These are phyloP conservation scores for Botia kubotai DNA, from an alignment of 2,797 vertebrate genomes.

Conservation along the genomic window DNA sequence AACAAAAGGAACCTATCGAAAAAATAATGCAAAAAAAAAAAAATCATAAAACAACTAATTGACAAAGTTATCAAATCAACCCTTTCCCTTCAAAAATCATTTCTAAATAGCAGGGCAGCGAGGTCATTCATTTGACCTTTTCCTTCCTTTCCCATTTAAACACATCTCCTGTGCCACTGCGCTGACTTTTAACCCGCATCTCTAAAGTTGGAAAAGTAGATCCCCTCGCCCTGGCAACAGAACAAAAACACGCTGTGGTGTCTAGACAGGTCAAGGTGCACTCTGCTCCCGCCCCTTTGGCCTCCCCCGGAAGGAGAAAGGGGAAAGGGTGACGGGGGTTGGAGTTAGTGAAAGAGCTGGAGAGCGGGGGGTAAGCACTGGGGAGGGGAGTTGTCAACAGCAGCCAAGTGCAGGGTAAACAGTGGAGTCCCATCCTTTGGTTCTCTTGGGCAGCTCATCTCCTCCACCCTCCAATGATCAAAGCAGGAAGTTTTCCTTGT, in stretches of 20 bases:
- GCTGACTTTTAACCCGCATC: slow-evolving; percentile 79
- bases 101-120: slow-evolving; percentile 74
- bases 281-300: slow-evolving; percentile 77
- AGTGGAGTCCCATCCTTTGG: slow-evolving; percentile 78
- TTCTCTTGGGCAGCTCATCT: slow-evolving; percentile 64
- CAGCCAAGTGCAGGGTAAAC: slow-evolving; percentile 91
- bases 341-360: slow-evolving; percentile 61
- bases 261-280: slow-evolving; percentile 97
- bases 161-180: slow-evolving; percentile 76
- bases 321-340: slow-evolving; percentile 66
- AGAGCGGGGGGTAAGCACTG: slow-evolving; percentile 59
- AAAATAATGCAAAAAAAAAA: slow-evolving; percentile 5
- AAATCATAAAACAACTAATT: neutral
- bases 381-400: slow-evolving; percentile 80
- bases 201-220: slow-evolving; percentile 79
- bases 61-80: slow-evolving; percentile 37
- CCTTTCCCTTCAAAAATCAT: neutral
- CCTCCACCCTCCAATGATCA: slow-evolving; percentile 91
- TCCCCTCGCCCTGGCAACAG: slow-evolving; percentile 78
- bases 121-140: slow-evolving; percentile 78
- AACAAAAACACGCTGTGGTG: slow-evolving; percentile 77
- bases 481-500: slow-evolving; percentile 92
- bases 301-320: slow-evolving; percentile 82
- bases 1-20: slow-evolving; percentile 75
- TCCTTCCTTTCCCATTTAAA: slow-evolving; percentile 76